Evolutionary conservation across 2,888 invertebrate species (phyloP), one percentile per base, ranked within the genome.

Genomic region (Crepidodera aurea): DNA sequence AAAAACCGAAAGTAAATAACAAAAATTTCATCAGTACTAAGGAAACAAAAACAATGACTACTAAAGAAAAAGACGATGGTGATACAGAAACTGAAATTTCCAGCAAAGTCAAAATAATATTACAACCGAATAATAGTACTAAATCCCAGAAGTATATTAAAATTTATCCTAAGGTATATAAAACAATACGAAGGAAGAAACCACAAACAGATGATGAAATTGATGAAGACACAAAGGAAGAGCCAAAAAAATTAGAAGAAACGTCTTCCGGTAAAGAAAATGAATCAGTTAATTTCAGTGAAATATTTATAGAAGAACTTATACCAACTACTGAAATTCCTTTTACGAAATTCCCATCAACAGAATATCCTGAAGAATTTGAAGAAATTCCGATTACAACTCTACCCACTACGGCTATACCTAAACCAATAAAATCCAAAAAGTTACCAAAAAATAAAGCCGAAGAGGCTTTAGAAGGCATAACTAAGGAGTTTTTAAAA

Each of bases 41-140:
- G 61, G 69, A 75, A 66, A 65, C 66, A 0, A 76, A 75, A 64
- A 75, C 73, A 6, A 75, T 71, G 18, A 69, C 72, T n/a, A 64
- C 78, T 3, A 77, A 75, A 63, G 75, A 75, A 42, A 71, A 69
- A 27, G 66, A 69, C 55, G 69, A 75, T 42, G 76, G 75, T 13
- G 66, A 67, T 13, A 65, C 71, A 16, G 72, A 79, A 63, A 72
- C 76, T 54, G 77, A 79, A 67, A 75, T 78, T 51, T 71, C 75
- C 10, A 77, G 76, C 51, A 74, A 76, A 58, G 68, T 78, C 1
- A 76, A 78, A 69, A 65, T 75, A 3, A 65, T 77, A 37, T 39
- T 69, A 8, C 71, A 71, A 42, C 77, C 77, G 3, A 69, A 73
- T 55, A 75, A 73, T 19, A 69, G 65, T 16, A 71, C 68, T 1